These are phyloP conservation scores for Notamacropus eugenii DNA, from an alignment of 2,797 vertebrate genomes.

Conservation along the genomic window DNA sequence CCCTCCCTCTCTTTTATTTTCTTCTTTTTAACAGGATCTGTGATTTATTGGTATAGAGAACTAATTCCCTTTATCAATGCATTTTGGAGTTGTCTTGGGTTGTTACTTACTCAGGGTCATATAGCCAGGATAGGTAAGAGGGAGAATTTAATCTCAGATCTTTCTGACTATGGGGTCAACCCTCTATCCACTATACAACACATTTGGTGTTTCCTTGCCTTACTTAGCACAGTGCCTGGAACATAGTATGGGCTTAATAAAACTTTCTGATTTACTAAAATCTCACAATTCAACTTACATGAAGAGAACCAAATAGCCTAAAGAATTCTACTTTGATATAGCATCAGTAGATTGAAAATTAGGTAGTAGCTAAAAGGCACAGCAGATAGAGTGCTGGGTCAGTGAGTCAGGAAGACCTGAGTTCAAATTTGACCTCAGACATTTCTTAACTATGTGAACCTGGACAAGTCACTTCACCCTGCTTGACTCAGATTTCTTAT, in stretches of 20 bases:
- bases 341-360: constrained; percentile 20
- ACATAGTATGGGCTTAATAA: not conserved
- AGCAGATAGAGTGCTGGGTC: not conserved
- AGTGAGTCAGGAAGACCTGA: not conserved
- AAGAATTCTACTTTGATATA: constrained; percentile 3
- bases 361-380: too few relatives aligned
- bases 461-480: not conserved
- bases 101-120: not conserved
- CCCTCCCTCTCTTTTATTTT: not conserved
- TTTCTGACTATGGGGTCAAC: not conserved
- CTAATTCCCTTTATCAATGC: not conserved
- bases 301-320: constrained; percentile 11
- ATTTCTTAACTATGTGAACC: not conserved
- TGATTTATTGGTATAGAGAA: not conserved
- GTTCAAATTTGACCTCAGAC: not conserved
- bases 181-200: not conserved
- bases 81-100: not conserved
- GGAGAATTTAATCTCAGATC: not conserved
- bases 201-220: not conserved
- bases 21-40: not conserved
- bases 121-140: not conserved
- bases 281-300: not conserved
- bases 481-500: not conserved
- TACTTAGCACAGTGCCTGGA: not conserved
- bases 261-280: not conserved